Percentiles rank a stretch among this genome's conserved stretches.
Evolutionary conservation across 1,140 invertebrate genomes (phyloP).

Genomic region (Oscheius sp.): DNA sequence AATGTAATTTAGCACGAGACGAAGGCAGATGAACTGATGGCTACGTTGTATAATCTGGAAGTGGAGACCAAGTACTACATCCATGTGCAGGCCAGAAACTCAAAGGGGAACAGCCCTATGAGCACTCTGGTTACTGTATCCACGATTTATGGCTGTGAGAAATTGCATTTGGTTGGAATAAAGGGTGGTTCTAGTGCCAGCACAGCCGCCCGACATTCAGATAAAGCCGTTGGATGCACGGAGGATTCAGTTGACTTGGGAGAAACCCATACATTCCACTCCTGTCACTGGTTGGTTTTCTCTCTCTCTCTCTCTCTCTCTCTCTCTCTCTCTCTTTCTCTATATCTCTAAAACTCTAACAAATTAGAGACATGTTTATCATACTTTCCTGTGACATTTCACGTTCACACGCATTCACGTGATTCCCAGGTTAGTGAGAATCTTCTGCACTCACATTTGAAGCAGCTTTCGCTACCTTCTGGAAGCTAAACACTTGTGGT

Average conservation of each 20-base stretch:
- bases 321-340: too few relatives aligned
- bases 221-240: conserved; percentile 32
- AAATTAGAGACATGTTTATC: too few relatives aligned
- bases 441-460: too few relatives aligned
- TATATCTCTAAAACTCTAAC: too few relatives aligned
- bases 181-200: conserved; percentile 40
- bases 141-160: conserved; percentile 44
- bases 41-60: conserved; percentile 72
- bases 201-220: conserved; percentile 31
- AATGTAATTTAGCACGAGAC: conserved; percentile 63
- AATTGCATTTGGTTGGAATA: not conserved
- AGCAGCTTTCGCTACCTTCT: too few relatives aligned
- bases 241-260: conserved; percentile 41
- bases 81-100: conserved; percentile 61
- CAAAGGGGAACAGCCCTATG: conserved; percentile 61
- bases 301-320: too few relatives aligned
- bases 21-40: conserved; percentile 85
- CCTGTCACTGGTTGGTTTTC: conserved; percentile 24
- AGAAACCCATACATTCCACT: conserved; percentile 40
- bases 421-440: too few relatives aligned
- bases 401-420: too few relatives aligned
- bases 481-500: too few relatives aligned
- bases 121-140: conserved; percentile 45
- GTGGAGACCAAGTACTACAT: conserved; percentile 63
- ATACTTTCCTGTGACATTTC: too few relatives aligned